Conservation (phyloP, 2,797 vertebrate species). For the Pogonophryne albipinna region DNA sequence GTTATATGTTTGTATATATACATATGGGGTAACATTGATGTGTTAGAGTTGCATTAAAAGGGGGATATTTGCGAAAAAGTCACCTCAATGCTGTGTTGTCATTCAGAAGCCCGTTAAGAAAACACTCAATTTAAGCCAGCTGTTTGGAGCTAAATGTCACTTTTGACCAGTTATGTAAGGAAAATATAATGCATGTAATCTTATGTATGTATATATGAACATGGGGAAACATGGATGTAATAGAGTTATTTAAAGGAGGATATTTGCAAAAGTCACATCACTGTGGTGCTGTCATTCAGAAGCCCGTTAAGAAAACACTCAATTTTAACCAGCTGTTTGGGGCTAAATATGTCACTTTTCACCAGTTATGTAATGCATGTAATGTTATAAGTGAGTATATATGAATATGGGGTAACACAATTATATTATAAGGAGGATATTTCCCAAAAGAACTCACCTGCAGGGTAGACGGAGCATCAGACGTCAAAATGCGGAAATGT, state of each 20-base stretch:
- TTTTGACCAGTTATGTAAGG: no score
- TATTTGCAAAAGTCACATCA: constrained; percentile 29
- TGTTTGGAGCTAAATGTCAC: no score
- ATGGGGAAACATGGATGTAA: no score
- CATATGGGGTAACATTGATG: no score
- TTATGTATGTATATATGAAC: fast-evolving
- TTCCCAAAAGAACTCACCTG: constrained; percentile 53
- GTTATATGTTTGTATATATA: no score
- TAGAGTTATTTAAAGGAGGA: no score
- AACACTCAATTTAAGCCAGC: no score
- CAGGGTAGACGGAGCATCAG: constrained; percentile 31
- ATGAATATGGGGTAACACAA: fast-evolving
- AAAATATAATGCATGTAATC: fast-evolving
- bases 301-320: neutral
- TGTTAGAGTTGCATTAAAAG: no score
- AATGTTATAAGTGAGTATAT: fast-evolving
- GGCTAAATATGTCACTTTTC: fast-evolving
- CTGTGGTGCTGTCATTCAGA: neutral
- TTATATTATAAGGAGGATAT: no score
- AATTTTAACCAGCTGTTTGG: neutral
- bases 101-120: no score
- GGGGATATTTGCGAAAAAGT: no score
- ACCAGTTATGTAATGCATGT: fast-evolving
- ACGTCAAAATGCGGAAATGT: constrained; percentile 58
- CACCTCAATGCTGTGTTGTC: no score